phyloP scores from a whole-genome alignment of 2,113 vertebrate species.

The Amia ocellicauda region DNA sequence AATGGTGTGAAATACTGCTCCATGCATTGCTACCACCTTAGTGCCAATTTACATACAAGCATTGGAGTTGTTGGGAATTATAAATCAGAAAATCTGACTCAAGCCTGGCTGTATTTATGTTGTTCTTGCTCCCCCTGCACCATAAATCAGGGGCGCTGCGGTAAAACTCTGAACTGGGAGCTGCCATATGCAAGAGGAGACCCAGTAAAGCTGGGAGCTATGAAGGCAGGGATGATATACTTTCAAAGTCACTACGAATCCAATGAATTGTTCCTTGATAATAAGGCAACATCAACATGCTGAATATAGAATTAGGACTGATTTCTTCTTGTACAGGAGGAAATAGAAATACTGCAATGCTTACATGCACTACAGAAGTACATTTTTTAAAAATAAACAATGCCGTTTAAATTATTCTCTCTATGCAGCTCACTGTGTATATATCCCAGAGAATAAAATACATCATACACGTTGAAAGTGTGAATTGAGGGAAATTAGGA shows the following conservation, averaged over 20 bases:
- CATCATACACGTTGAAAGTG: too few relatives aligned
- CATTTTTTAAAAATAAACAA: too few relatives aligned
- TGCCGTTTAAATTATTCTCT: too few relatives aligned
- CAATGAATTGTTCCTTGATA: not conserved
- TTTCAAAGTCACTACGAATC: not conserved
- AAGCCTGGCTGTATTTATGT: not conserved
- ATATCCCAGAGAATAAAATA: too few relatives aligned
- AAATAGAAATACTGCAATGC: not conserved
- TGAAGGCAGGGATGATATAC: not conserved
- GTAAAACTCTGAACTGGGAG: slow-evolving; percentile 2
- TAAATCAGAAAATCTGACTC: not conserved
- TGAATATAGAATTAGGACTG: not conserved
- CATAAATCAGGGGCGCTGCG: slow-evolving; percentile 17
- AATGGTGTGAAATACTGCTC: not conserved
- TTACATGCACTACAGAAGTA: not conserved
- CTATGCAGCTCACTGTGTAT: too few relatives aligned
- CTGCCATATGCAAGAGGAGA: not conserved
- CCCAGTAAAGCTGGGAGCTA: not conserved
- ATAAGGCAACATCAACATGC: not conserved
- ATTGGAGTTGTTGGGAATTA: not conserved
- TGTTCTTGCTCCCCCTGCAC: not conserved
- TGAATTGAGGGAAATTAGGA: too few relatives aligned
- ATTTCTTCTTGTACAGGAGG: not conserved
- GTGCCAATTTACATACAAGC: not conserved
- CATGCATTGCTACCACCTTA: not conserved